Evolutionary conservation across 2,797 vertebrate species (phyloP), one percentile per base, ranked within the genome.

Genomic region (Pseudomugil tenellus): DNA sequence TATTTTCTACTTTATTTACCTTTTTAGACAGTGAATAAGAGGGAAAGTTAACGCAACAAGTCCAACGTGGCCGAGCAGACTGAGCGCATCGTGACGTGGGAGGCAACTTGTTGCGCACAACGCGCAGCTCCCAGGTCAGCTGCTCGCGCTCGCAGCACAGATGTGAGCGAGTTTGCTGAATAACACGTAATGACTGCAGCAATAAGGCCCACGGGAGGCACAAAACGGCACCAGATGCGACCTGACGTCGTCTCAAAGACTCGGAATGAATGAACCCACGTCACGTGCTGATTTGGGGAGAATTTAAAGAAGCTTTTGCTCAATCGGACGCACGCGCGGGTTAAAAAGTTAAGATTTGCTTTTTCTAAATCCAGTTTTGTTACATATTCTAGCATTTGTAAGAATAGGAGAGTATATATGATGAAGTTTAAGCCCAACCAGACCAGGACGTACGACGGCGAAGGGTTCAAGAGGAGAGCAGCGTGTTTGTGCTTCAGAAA

Each of bases 361-460:
- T 17, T 34, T 5, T 11, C 6, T 12, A 0, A 25, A 11, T 12
- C 21, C 63, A 63, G 25, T 23, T 59, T 49, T 46, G 23, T 39
- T 35, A 2, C 4, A 53, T 31, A 65, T 43, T 29, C 41, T 54
- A 63, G 19, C 28, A 0, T 11, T 53, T 16, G 41, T 6, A 58
- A 66, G 16, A 35, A 19, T 51, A 43, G 35, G 17, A 31, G 28
- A 14, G 23, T 48, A 78, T 94, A 95, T 93, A 97, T 96, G 96
- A 98, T 98, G 96, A 97, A 98, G 95, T 95, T 96, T 83, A 98
- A 98, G 93, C 95, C 96, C 80, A 97, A 97, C 94, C 97, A 98
- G 95, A 98, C 96, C 74, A 95, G 97, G 93, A 98, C 96, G 23
- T 98, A 98, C 72, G 97, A 98, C 93, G 96, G 95, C 67, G 97